Conservation (phyloP, 2,113 vertebrate species). For the Syrrhaptes paradoxus region DNA sequence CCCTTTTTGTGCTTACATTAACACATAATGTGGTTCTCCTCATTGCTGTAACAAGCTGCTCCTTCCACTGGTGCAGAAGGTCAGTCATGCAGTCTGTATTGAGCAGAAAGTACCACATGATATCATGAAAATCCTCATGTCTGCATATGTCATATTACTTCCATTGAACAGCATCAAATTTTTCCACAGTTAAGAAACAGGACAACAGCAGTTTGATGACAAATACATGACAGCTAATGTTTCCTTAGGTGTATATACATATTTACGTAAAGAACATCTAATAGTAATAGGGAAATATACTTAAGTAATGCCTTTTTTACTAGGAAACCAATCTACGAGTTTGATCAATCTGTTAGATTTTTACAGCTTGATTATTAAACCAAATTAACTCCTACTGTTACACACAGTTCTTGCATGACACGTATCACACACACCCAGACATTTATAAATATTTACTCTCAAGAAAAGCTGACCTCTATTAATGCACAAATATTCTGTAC, state of each 20-base stretch:
- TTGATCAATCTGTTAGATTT: neutral
- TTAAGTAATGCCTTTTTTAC: neutral
- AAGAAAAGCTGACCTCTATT: slow-evolving; percentile 26
- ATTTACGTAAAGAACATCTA: neutral
- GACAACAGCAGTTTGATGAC: neutral
- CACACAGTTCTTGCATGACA: neutral
- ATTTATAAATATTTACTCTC: slow-evolving; percentile 44
- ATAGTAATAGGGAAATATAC: neutral
- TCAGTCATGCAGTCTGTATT: neutral
- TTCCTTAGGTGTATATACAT: neutral
- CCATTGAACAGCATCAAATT: neutral
- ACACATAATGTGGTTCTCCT: neutral
- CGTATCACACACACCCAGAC: neutral
- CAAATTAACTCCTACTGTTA: slow-evolving; percentile 13
- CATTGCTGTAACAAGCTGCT: neutral
- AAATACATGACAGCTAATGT: neutral
- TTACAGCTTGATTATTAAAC: slow-evolving; percentile 38
- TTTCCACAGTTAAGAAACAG: neutral
- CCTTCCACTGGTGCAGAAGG: neutral
- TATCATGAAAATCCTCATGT: neutral
- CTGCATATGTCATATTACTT: neutral
- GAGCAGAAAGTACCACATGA: neutral
- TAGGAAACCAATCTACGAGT: neutral
- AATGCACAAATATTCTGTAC: neutral
- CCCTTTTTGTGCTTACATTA: neutral